phyloP scores from a whole-genome alignment of 2,888 invertebrate species.

The Laspeyria flexula region DNA sequence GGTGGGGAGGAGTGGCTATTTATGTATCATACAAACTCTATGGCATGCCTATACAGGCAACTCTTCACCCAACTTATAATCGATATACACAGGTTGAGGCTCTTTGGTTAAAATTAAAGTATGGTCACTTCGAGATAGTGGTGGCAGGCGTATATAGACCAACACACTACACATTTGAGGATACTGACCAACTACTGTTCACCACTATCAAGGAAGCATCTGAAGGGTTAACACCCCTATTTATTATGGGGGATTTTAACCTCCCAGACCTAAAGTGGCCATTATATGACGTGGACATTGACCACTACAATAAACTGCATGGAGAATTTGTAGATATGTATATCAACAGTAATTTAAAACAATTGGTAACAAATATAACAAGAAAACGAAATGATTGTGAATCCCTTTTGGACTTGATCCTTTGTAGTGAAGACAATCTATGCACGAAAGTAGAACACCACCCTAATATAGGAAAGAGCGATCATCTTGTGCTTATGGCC shows the following conservation, averaged over 20 bases:
- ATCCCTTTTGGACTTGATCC: neutral
- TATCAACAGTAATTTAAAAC: neutral
- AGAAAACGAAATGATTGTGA: neutral
- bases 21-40: conserved; percentile 4
- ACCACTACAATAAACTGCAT: too few species aligned
- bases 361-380: neutral
- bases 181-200: conserved; percentile 8
- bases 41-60: conserved; percentile 4
- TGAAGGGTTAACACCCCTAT: neutral
- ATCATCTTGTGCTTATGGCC: neutral
- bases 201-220: conserved; percentile 4
- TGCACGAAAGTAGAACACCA: too few species aligned
- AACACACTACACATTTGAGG: conserved; percentile 7
- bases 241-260: neutral
- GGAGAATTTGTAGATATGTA: neutral
- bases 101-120: conserved; percentile 8
- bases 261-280: neutral
- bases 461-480: neutral
- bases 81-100: conserved; percentile 7
- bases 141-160: conserved; percentile 9
- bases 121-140: conserved; percentile 5
- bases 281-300: neutral
- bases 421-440: neutral
- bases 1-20: conserved; percentile 16
- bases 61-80: conserved; percentile 4